Conservation (phyloP, 2,888 invertebrate species). For the Ophion ventricosus region DNA sequence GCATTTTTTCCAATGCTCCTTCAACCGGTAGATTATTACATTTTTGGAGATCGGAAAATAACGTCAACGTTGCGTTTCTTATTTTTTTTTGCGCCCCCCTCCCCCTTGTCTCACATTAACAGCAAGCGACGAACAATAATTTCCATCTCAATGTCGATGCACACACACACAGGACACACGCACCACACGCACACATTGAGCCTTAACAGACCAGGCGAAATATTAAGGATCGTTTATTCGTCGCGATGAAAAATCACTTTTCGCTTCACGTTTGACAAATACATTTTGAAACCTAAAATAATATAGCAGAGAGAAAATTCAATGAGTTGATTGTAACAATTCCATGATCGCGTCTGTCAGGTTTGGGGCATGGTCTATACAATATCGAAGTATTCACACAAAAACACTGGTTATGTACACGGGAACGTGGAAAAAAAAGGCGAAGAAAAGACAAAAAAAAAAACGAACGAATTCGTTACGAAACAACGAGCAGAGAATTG, state of each 20-base stretch:
- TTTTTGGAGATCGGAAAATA: conserved; percentile 44
- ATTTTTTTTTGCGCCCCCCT: conserved; percentile 11
- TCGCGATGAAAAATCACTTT: conserved; percentile 50
- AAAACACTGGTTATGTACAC: no score
- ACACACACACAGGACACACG: conserved; percentile 19
- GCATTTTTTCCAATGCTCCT: conserved; percentile 38
- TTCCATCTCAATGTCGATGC: conserved; percentile 19
- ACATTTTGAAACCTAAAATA: conserved; percentile 4
- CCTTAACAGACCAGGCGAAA: conserved; percentile 26
- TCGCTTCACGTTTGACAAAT: conserved; percentile 44
- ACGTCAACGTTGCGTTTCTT: conserved; percentile 38
- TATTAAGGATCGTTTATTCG: conserved; percentile 30
- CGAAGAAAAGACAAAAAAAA: no score
- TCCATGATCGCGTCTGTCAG: background rate
- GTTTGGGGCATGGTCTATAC: background rate
- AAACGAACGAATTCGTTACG: background rate
- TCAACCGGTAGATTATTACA: conserved; percentile 61
- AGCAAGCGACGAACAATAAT: conserved; percentile 50
- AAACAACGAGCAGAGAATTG: background rate
- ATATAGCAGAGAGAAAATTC: conserved; percentile 12
- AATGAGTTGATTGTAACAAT: conserved; percentile 44
- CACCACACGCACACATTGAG: conserved; percentile 24
- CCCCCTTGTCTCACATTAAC: conserved; percentile 21
- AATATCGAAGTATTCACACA: background rate
- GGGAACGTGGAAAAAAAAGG: no score